phyloP scores from a whole-genome alignment of 2,797 vertebrate species.

The Muraenolepis orangiensis region DNA sequence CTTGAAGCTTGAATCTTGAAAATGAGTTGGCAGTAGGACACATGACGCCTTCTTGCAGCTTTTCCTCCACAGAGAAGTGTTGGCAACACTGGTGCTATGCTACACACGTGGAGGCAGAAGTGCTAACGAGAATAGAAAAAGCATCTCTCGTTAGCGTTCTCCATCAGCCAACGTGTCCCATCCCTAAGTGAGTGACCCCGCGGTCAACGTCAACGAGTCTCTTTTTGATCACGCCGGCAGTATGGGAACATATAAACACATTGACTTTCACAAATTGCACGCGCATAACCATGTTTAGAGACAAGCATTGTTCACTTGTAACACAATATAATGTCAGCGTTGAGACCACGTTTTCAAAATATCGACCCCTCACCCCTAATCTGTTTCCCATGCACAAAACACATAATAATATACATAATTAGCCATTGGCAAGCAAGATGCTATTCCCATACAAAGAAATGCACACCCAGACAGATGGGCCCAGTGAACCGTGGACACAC shows the following conservation, averaged over 20 bases:
- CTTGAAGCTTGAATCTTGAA: too few relatives aligned
- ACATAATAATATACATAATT: conserved; percentile 1
- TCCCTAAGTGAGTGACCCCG: not conserved
- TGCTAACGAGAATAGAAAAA: conserved; percentile 27
- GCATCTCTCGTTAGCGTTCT: not conserved
- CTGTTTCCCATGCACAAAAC: not conserved
- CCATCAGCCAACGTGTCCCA: not conserved
- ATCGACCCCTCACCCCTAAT: not conserved
- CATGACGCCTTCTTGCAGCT: not conserved
- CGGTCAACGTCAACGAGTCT: not conserved
- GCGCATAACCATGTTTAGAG: not conserved
- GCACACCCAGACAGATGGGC: conserved; percentile 4
- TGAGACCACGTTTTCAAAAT: not conserved
- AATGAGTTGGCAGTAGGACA: too few relatives aligned
- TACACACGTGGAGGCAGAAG: conserved; percentile 30
- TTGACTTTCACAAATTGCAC: not conserved
- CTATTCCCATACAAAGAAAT: not conserved
- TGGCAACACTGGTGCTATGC: conserved; percentile 9
- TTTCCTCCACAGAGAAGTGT: not conserved
- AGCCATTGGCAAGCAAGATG: not conserved
- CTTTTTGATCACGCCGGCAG: not conserved
- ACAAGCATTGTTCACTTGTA: not conserved
- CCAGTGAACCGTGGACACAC: not conserved
- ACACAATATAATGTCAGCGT: not conserved
- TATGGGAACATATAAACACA: too few relatives aligned